Evolutionary conservation across 2,113 vertebrate genomes (phyloP), one percentile per base, ranked within the genome.

Genomic region (Cheirogaleus medius): DNA sequence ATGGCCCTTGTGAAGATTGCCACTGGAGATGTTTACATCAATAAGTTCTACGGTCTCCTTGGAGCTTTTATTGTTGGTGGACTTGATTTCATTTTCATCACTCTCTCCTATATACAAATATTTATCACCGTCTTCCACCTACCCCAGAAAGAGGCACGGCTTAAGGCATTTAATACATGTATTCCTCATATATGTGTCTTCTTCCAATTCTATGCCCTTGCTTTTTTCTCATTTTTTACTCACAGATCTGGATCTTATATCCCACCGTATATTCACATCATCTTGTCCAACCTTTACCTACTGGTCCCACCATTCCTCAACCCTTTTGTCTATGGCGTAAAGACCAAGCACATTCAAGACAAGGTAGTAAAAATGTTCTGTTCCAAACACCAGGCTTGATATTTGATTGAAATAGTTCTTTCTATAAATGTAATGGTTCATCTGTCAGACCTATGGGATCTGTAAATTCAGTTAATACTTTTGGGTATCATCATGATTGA

Each of bases 281-380:
- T 15, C 1, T 87, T 94, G 5, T 91, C 94, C 3, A 94, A 85
- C 14, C 52, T 97, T n/a, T 96, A 97, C 17, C 54, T 97, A 5
- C 63, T 97, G 34, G 73, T 97, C 27, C 96, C 94, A 23, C 97
- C 97, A 8, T 89, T 97, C 17, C 42, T 97, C 71, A 97, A 97
- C 23, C 92, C 92, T 0, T 39, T 97, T 44, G 74, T 97, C 18
- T 97, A 97, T 68, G 85, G 97, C 2, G 32, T 97, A 15, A 98
- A 98, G 47, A 97, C 86, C 58, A 97, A 97, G 39, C 89, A 84
- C 18, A 91, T 97, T 56, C 13, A 71, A 42, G 71, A 80, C 6
- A 91, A 97, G 9, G 68, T 94, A 21, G 2, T 69, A 37, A 95
- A 89, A 78, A 66, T 77, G 10, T 91, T 76, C 49, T 52, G 1